phyloP scores from a whole-genome alignment of 2,888 invertebrate genomes.

The Drosophila pegasa region DNA sequence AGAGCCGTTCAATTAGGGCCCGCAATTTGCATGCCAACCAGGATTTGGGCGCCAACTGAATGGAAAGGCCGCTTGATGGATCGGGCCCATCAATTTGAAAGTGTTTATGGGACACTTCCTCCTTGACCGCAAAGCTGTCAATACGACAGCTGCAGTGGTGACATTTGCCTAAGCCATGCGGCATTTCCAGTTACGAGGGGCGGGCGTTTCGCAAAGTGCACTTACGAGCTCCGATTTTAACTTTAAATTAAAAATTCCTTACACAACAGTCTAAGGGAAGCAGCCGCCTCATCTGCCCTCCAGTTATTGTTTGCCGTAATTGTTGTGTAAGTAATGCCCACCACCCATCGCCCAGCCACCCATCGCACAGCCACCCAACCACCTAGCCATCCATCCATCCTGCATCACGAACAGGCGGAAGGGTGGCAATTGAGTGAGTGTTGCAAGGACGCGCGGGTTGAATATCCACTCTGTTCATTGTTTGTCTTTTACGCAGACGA shows the following conservation, averaged over 20 bases:
- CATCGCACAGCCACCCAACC: constrained; percentile 11
- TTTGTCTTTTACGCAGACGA: constrained; percentile 69
- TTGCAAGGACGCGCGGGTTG: constrained; percentile 37
- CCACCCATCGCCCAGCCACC: constrained; percentile 26
- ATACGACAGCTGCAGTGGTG: constrained; percentile 71
- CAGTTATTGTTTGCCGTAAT: constrained; percentile 72
- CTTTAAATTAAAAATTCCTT: constrained; percentile 78
- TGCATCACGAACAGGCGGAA: constrained; percentile 8
- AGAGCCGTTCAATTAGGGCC: constrained; percentile 69
- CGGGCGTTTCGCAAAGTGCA: constrained; percentile 59
- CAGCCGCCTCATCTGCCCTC: constrained; percentile 25
- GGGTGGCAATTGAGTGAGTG: constrained; percentile 30
- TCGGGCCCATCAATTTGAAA: constrained; percentile 81
- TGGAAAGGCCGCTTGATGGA: constrained; percentile 75
- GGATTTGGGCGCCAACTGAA: constrained; percentile 38
- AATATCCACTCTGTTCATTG: constrained; percentile 79
- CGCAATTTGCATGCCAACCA: constrained; percentile 69
- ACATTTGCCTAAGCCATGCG: constrained; percentile 69
- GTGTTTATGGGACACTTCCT: constrained; percentile 60
- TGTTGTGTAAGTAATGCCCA: constrained; percentile 81
- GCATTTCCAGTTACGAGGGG: constrained; percentile 30
- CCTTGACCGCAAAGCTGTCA: constrained; percentile 77
- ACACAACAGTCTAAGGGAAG: constrained; percentile 16
- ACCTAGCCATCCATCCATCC: constrained; percentile 7
- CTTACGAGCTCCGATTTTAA: constrained; percentile 39